Base-by-base conservation (phyloP, 2,888 invertebrate genomes). In the Hirtodrosophila duncani region DNA sequence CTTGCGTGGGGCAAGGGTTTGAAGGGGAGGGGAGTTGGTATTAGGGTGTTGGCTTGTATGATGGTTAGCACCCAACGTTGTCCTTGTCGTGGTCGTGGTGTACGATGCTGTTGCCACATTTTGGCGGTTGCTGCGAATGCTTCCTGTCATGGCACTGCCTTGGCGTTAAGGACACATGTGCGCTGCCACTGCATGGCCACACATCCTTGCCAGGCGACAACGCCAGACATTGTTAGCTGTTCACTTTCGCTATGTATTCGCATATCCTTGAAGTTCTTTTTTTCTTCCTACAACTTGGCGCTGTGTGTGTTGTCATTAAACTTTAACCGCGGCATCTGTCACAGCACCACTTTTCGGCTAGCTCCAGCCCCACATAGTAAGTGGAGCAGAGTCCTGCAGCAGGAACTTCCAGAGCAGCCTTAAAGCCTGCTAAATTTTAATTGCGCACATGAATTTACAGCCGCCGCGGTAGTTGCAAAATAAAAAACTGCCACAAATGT, bases 81-180 rank as follows among this genome's bases (percentile, higher is more conserved):
- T 62, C 52, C 48, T 44, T 63, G 67, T 48, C 34, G 64, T 48
- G 48, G 43, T 58, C 45, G 44, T 36, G 51, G 45, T 41, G 57
- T 36, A n/a, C n/a, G n/a, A n/a, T n/a, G n/a, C n/a, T 67, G 70
- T 74, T 78, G 75, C 79, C 75, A 63, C 75, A 78, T 78, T 75
- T 75, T 66, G 79, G 75, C 75, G 79, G 75, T 78, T 59, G 58
- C 66, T 50, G 78, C 53, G 72, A 72, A 67, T 63, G 68, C 71
- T 75, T 75, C 75, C 75, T 75, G 79, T 66, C 63, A 67, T 60
- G n/a, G 56, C 55, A 48, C 68, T 68, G 68, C 66, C 60, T 67
- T 68, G 72, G 60, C 72, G 62, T 62, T 52, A 51, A 49, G 34
- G 58, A 48, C 65, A 57, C 58, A 56, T 45, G 63, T 46, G 52